Base-by-base conservation (phyloP, 92 coral and sea anemone genomes). In the Bergia puertoricense region DNA sequence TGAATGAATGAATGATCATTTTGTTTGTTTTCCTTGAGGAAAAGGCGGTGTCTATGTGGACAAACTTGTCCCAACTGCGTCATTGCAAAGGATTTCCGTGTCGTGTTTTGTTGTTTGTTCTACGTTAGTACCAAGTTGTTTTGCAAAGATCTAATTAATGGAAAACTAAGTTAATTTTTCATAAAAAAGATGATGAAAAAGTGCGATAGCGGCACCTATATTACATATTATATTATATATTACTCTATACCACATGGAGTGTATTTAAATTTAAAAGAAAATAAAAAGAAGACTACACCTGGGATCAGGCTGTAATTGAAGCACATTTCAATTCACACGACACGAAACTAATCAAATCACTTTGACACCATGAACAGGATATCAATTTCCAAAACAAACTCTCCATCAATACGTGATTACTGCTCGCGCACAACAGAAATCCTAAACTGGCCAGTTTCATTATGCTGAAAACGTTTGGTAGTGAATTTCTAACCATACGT, bases 1-100 rank as follows among this genome's bases (percentile, higher is more conserved):
- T 43, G 23, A 77, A 74, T 37, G 30, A 30, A 11, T 54, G 30
- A 77, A 77, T 41, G 81, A 77, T 8, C 22, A 14, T 40, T 15
- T 3, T 74, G 48, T 73, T 73, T 36, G 77, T 73, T 9, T 73
- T 73, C 22, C 38, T 38, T 13, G 22, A 74, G 44, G 78, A 42
- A 74, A 74, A 42, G 77, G 78, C 78, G 78, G 78, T 39, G 40
- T 74, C 46, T 6, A 40, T 40, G 42, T 74, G 16, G 6, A 39
- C 78, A 74, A 4, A 74, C n/a, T 2, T 15, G 10, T 74, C 22
- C 30, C 69, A 16, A 4, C 20, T 74, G 78, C 78, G 78, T 74
- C 78, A 74, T 74, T 37, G 42, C 22, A 74, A 74, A 74, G 48
- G 78, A 74, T 40, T 40, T 74, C 44, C 78, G 78, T 74, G 48